Base-by-base conservation (phyloP, 2,888 invertebrate species). In the Pyralis farinalis region DNA sequence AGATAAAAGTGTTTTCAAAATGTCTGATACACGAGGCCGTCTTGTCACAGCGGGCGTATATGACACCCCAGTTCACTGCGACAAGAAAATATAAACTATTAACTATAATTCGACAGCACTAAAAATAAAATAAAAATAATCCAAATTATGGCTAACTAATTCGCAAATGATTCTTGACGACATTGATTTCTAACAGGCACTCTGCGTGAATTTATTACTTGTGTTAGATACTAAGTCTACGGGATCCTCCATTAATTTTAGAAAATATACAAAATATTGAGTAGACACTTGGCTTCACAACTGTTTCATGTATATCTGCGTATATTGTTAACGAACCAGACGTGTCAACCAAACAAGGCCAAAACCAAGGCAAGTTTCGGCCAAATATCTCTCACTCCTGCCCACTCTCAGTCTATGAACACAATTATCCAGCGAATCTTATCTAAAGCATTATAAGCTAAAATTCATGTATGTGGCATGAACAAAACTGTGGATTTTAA, bases 391-490 rank as follows among this genome's bases (percentile, higher is more conserved):
- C 40, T 53, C 51, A 46, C 53, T 41, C 45, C 46, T 51, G 52
- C 49, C 55, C 51, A 62, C 66, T 68, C 66, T 87, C 87, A 85
- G 83, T 85, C 86, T 82, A 81, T 87, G 83, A 87, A 86, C 87
- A 87, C 87, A 88, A 85, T 85, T 74, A 81, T 79, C 79, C 86
- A 81, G 81, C 85, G 72, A 82, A 84, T 76, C 87, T 87, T 87
- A 88, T 56, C 86, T 86, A 87, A 85, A 88, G 87, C 87, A 72
- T 86, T 87, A 88, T 53, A 87, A 87, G 86, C 88, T 88, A 88
- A 76, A 74, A 79, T 76, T 71, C 78, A 67, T 84, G 74, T 81
- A 84, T 76, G 87, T 86, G 85, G 87, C 87, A 86, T 88, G 71
- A 84, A 78, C 70, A 74, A 70, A 72, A 66, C 66, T 54, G 74